Base-by-base conservation (phyloP, 2,113 vertebrate genomes). In the Laticauda colubrina region DNA sequence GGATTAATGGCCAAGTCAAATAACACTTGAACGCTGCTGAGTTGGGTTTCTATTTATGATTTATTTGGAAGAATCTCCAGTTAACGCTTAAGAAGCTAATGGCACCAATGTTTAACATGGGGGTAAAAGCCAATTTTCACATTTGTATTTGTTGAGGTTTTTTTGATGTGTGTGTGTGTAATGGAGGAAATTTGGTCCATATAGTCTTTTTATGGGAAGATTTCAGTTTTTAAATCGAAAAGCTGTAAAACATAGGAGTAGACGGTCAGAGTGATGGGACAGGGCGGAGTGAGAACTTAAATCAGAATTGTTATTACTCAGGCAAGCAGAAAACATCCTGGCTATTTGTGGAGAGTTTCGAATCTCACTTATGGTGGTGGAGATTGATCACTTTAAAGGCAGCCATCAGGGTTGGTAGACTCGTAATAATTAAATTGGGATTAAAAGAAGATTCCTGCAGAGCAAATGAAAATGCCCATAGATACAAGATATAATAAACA, bases 321-420 rank as follows among this genome's bases (percentile, higher is more conserved):
- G 59, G 93, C 89, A 94, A 97, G 96, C 96, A 97, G 96, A 96
- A 97, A 95, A 95, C 92, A 94, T 94, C 96, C 95, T 94, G 48
- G 92, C 93, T 91, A 94, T 92, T 95, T 92, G 53, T 61, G 86
- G 2, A 95, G 94, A 96, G 91, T 89, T 56, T 88, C 85, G 86
- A 93, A 95, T 93, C 91, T 95, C 89, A 94, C 96, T 89, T 93
- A 94, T 93, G 95, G 91, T 43, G 89, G 91, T 89, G 95, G 95
- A 93, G 69, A 91, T 75, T 87, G 54, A 94, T 93, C 85, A 39
- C 90, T 93, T 94, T 18, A 93, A 93, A 93, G 90, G 94, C 92
- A 95, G 45, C 69, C 2, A 91, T 43, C 93, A 93, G 89, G 89
- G 86, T 34, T 92, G 95, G 93, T 90, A 90, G 94, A 94, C 91